Evolutionary conservation across 2,888 invertebrate species (phyloP).

Genomic region (Polyommatus iphigenia): DNA sequence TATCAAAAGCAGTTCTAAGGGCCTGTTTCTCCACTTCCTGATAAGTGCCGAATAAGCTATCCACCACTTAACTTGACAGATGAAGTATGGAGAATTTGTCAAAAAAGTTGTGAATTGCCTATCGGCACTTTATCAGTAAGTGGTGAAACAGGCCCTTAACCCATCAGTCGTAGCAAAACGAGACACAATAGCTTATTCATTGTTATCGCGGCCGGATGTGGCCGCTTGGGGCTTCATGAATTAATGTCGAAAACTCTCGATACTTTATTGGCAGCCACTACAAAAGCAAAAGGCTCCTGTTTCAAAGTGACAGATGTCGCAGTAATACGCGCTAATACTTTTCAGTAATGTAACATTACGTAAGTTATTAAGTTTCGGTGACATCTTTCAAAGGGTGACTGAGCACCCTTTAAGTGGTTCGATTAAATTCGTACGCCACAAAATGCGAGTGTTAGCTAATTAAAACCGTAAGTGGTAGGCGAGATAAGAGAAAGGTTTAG

Average conservation of each 20-base stretch:
- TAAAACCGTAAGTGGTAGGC: constrained; percentile 77
- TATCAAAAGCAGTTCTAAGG: too few species aligned
- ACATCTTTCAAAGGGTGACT: constrained; percentile 52
- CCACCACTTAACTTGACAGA: too few species aligned
- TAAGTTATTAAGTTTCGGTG: constrained; percentile 35
- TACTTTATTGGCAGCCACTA: background rate
- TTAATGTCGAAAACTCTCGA: background rate
- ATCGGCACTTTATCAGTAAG: too few species aligned
- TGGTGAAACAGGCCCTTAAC: too few species aligned
- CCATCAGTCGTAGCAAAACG: too few species aligned
- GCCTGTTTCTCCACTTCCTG: too few species aligned
- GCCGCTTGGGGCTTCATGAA: too few species aligned
- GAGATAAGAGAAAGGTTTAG: constrained; percentile 71
- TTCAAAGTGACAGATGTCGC: background rate
- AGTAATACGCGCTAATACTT: background rate
- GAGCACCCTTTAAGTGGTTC: constrained; percentile 67
- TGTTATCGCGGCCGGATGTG: too few species aligned
- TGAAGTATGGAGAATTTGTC: too few species aligned
- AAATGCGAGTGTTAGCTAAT: constrained; percentile 69
- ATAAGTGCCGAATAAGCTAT: too few species aligned
- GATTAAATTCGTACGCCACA: constrained; percentile 77
- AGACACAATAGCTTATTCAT: too few species aligned
- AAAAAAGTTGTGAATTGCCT: too few species aligned
- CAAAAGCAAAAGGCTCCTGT: background rate
- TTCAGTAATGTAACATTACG: background rate